A percentile compares a stretch with the other conserved stretches of the same genome.
Conservation (phyloP, 2,113 vertebrate genomes). For the Zonotrichia leucophrys region DNA sequence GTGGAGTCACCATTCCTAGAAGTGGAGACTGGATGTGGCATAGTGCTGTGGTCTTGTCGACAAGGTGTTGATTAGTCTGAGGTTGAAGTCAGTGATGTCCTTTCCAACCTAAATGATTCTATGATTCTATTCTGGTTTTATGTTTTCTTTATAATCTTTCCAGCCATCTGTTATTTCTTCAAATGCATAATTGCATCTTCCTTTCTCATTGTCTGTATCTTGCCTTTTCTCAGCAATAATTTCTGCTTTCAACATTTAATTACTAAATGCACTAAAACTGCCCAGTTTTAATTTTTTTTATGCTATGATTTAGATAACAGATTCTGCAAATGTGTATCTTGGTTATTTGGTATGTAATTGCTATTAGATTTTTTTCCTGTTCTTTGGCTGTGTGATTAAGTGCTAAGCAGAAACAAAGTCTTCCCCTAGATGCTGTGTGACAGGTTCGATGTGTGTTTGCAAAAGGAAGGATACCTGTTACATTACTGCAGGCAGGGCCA, state of each 20-base stretch:
- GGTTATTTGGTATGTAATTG: background rate
- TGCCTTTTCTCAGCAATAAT: background rate
- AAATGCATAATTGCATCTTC: background rate
- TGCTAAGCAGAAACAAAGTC: background rate
- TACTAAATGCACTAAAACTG: background rate
- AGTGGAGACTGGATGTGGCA: background rate
- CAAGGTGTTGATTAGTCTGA: background rate
- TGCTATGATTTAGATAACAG: background rate
- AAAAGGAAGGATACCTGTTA: background rate
- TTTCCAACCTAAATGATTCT: background rate
- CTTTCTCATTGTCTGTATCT: background rate
- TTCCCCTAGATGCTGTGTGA: background rate
- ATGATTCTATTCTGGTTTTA: background rate
- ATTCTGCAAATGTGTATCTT: background rate
- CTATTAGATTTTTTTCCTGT: background rate
- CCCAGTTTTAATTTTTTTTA: background rate
- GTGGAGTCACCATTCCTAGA: background rate
- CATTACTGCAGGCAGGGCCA: background rate
- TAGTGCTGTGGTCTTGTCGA: background rate
- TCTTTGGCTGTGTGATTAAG: background rate
- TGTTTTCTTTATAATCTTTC: background rate
- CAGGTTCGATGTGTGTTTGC: background rate
- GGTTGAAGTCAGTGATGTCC: background rate
- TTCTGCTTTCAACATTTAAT: background rate
- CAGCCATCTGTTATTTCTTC: background rate